A percentile compares a stretch with the other conserved stretches of the same genome.
Conservation (phyloP, 2,888 invertebrate genomes). For the Prosopocoilus inquinatus region DNA sequence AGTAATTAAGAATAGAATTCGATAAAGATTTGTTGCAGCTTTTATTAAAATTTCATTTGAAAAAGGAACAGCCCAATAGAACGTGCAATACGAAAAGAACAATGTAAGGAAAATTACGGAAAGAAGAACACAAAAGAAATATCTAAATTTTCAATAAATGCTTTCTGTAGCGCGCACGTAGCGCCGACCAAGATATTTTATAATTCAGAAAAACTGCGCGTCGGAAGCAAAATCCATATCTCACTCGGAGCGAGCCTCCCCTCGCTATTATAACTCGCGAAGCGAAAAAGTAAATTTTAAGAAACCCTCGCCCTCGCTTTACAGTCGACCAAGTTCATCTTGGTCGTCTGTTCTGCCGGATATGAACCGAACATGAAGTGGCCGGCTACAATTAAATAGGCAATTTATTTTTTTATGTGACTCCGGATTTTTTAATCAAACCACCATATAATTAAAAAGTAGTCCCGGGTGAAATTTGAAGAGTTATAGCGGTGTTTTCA, state of each 20-base stretch:
- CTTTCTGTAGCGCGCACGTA: constrained; percentile 33
- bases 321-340: constrained; percentile 42
- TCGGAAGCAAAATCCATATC: constrained; percentile 53
- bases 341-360: constrained; percentile 23
- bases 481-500: too few species aligned
- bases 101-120: constrained; percentile 1
- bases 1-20: too few species aligned
- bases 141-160: constrained; percentile 33
- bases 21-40: too few species aligned
- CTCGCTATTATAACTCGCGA: constrained; percentile 52
- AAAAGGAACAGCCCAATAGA: too few species aligned
- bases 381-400: constrained; percentile 48
- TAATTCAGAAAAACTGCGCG: constrained; percentile 45
- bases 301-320: constrained; percentile 36
- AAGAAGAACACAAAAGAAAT: constrained; percentile 23
- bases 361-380: constrained; percentile 15
- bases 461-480: constrained; percentile 14
- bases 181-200: constrained; percentile 45
- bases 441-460: constrained; percentile 42
- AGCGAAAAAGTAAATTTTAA: constrained; percentile 52
- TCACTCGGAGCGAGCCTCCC: constrained; percentile 42
- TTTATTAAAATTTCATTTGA: too few species aligned
- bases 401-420: constrained; percentile 48
- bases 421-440: constrained; percentile 51
- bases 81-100: neutral